Evolutionary conservation across 2,888 invertebrate genomes (phyloP).

Genomic region (Petrolisthes cinctipes): DNA sequence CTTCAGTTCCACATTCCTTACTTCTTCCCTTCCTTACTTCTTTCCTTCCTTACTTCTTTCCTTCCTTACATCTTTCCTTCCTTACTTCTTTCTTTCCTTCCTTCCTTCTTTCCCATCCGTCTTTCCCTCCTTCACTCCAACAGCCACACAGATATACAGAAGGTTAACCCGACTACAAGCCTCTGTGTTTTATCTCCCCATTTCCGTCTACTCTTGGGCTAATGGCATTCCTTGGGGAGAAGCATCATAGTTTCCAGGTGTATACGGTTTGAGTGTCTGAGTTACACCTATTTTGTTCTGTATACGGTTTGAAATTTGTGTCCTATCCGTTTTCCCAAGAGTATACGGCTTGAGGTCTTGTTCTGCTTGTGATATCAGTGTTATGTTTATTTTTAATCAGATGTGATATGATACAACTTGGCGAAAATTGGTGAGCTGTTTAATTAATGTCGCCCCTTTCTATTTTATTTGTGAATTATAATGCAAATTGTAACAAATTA

Average conservation of each 20-base stretch:
- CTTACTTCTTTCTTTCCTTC: background rate
- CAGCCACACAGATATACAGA: background rate
- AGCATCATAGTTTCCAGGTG: background rate
- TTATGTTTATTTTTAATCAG: too few species aligned
- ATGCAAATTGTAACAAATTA: too few species aligned
- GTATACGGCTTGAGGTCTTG: too few species aligned
- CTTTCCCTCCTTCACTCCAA: background rate
- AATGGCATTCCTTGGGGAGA: background rate
- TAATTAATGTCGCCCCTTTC: too few species aligned
- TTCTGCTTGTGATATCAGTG: too few species aligned
- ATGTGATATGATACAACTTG: too few species aligned
- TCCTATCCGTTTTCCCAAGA: too few species aligned
- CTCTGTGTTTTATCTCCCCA: slow-evolving; percentile 1
- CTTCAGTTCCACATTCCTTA: background rate
- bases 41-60: background rate
- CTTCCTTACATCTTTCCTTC: background rate
- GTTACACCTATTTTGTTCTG: too few species aligned
- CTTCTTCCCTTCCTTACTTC: background rate
- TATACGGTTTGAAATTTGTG: too few species aligned
- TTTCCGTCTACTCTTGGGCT: background rate
- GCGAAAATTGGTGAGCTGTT: too few species aligned
- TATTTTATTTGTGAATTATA: too few species aligned
- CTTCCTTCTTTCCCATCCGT: background rate
- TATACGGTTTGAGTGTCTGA: too few species aligned
- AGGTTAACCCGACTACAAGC: background rate